Percentiles rank a stretch among this genome's conserved stretches.
Conservation (phyloP, 35 echinoderm and acorn worm genomes). For the Lytechinus pictus region DNA sequence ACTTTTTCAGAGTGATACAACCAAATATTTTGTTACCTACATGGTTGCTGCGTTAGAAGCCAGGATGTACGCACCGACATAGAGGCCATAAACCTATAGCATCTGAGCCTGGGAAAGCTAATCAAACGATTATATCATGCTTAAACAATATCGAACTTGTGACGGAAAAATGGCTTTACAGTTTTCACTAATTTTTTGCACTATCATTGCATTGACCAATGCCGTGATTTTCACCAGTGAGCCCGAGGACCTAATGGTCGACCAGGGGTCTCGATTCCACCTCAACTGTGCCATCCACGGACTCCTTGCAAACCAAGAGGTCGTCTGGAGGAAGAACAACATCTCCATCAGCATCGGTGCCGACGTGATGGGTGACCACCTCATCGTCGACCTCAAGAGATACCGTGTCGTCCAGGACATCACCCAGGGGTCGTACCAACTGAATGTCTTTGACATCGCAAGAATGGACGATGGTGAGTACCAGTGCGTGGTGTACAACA, state of each 20-base stretch:
- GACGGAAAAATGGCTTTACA: not conserved
- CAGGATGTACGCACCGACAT: no score
- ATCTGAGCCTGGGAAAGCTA: not conserved
- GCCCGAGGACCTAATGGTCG: conserved; percentile 53
- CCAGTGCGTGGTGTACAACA: conserved; percentile 53
- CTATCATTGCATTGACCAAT: not conserved
- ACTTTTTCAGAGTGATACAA: not conserved
- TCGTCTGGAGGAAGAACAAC: conserved; percentile 68
- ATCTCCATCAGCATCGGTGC: not conserved
- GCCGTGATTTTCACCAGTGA: conserved; percentile 46
- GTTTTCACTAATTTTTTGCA: not conserved
- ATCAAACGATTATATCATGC: not conserved
- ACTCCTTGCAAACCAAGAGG: conserved; percentile 41
- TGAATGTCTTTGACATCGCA: conserved; percentile 27
- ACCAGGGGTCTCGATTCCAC: conserved; percentile 48
- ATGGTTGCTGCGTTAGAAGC: no score
- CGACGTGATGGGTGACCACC: conserved; percentile 35
- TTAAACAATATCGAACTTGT: not conserved
- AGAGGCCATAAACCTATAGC: not conserved
- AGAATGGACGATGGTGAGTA: conserved; percentile 50
- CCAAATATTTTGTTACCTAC: no score
- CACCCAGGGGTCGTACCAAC: conserved; percentile 37
- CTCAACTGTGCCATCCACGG: conserved; percentile 47
- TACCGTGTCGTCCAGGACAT: conserved; percentile 49
- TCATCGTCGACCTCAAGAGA: conserved; percentile 31